Evolutionary conservation across 2,113 vertebrate genomes (phyloP).

Genomic region (Seriola aureovittata): DNA sequence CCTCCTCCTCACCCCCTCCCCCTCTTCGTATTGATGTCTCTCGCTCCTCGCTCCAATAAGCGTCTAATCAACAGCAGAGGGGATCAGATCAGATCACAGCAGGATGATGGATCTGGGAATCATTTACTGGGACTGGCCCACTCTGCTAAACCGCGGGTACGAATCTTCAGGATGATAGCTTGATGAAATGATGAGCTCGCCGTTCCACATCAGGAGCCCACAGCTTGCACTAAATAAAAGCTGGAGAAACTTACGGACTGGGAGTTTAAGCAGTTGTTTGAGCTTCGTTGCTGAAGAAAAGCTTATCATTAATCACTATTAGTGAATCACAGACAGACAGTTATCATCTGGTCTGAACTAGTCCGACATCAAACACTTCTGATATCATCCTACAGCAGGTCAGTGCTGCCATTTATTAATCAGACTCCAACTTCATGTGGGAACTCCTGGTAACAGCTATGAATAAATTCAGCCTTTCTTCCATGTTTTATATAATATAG

Average conservation of each 20-base stretch:
- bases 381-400: background rate
- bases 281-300: slow-evolving; percentile 7
- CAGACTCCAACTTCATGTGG: background rate
- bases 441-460: background rate
- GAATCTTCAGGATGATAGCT: slow-evolving; percentile 71
- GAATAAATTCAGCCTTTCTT: background rate
- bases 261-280: background rate
- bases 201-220: slow-evolving; percentile 41
- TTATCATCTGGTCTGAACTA: background rate
- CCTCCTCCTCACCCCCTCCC: slow-evolving; percentile 40
- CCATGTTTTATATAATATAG: background rate
- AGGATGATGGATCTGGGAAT: slow-evolving; percentile 83
- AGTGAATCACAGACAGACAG: background rate
- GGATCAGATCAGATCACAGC: slow-evolving; percentile 81
- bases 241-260: slow-evolving; percentile 12
- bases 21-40: slow-evolving; percentile 78
- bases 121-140: slow-evolving; percentile 81
- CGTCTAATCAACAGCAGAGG: slow-evolving; percentile 83
- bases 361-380: background rate
- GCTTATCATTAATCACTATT: background rate
- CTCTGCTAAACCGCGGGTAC: slow-evolving; percentile 71
- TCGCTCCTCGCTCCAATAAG: slow-evolving; percentile 79
- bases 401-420: background rate
- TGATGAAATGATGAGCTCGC: slow-evolving; percentile 77
- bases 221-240: slow-evolving; percentile 27